phyloP scores from a whole-genome alignment of 2,888 invertebrate genomes.

The Netelia fuscicornis region DNA sequence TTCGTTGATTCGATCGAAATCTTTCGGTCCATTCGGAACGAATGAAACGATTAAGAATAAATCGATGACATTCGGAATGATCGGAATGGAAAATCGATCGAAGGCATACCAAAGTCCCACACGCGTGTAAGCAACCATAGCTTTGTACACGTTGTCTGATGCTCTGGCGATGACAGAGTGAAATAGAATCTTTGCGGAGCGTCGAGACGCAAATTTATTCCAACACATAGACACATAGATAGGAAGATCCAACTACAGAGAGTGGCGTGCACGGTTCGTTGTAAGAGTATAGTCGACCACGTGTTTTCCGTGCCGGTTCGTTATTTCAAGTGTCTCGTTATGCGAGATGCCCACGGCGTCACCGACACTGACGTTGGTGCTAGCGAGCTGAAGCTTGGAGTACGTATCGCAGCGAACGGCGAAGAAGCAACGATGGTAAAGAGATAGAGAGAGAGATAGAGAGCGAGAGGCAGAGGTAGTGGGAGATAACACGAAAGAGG shows the following conservation, averaged over 20 bases:
- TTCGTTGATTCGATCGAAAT: no score
- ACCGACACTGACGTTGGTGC: constrained; percentile 32
- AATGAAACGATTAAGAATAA: no score
- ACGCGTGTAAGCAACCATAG: no score
- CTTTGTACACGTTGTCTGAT: no score
- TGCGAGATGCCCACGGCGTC: constrained; percentile 59
- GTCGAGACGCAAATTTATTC: constrained; percentile 1
- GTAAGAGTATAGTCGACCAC: constrained; percentile 50
- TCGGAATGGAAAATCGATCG: no score
- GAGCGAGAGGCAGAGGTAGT: neutral
- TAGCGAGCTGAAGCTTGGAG: constrained; percentile 13
- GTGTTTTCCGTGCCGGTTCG: constrained; percentile 62
- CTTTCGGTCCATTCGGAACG: no score
- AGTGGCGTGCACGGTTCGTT: constrained; percentile 15
- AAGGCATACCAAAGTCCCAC: no score
- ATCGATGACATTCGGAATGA: no score
- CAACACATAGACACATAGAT: neutral
- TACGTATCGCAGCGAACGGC: constrained; percentile 27
- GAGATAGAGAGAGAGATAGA: neutral
- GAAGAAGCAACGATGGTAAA: constrained; percentile 5
- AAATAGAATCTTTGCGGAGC: constrained; percentile 42
- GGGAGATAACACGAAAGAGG: constrained; percentile 35
- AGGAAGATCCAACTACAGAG: neutral
- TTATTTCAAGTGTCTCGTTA: constrained; percentile 74
- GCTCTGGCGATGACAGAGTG: neutral